Base-by-base conservation (phyloP, 30 jellyfish, hydroid and myxozoan genomes). In the Calvadosia cruxmelitensis region DNA sequence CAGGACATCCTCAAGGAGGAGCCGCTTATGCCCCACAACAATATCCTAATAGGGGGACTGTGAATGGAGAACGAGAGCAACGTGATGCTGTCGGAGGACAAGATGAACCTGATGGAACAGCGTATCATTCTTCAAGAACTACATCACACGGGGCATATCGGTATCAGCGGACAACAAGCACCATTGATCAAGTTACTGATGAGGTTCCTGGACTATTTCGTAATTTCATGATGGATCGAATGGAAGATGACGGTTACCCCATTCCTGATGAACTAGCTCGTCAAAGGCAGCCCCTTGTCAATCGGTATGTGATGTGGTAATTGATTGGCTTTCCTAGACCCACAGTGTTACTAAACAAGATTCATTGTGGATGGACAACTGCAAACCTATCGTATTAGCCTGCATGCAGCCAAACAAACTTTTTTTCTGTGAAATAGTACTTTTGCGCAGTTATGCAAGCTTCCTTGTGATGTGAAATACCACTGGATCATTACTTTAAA, bases 141-240 rank as follows among this genome's bases (percentile, higher is more conserved):
- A 66, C 72, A 32, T 20, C 76, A 15, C n/a, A 34, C 12, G 25
- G 31, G 2, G 2, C 2, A 36, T 29, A 73, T 28, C 53, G 29
- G 5, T 78, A 16, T 53, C 77, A 68, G 5, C 53, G 81, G 61
- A 53, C 67, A 27, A 73, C 69, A 1, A 78, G 82, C 71, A 78
- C 91, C 1, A 52, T 62, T 12, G 91, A 78, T 53, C 80, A 78
- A 48, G 91, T 78, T 3, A 68, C 69, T 72, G 66, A 64, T 31
- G 84, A 75, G 49, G 78, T 91, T 0, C 84, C 87, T 0, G 84
- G 73, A 2, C 52, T 70, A 31, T 69, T 84, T n/a, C 33, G 84
- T 5, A 29, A 75, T 28, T 84, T 77, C 53, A 62, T 84, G 29
- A 88, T 74, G 1, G 84, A 84, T 51, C 83, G 82, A 51, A 65